Conservation (phyloP, 1,140 invertebrate species). For the Hyles vespertilio region DNA sequence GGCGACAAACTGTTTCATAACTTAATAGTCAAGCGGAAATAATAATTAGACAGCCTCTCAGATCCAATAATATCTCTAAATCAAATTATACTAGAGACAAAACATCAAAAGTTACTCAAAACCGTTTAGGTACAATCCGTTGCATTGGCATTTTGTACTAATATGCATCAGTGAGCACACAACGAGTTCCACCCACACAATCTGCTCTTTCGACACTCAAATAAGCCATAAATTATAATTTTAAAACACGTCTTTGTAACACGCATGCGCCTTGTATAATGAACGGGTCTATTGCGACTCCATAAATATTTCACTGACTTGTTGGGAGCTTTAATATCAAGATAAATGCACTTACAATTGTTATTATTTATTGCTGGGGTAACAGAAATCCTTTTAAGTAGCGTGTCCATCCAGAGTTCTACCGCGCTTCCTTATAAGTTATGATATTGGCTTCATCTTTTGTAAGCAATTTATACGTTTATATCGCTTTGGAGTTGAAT, state of each 20-base stretch:
- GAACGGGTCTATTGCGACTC: slow-evolving; percentile 18
- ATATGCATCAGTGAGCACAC: slow-evolving; percentile 1
- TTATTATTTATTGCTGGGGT: not conserved
- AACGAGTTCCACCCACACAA: slow-evolving; percentile 52
- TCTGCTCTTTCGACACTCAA: slow-evolving; percentile 64
- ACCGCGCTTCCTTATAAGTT: no score
- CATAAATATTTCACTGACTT: slow-evolving; percentile 19
- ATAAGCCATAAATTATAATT: slow-evolving; percentile 70
- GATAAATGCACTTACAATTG: slow-evolving; percentile 1
- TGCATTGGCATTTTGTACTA: not conserved
- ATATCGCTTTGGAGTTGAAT: no score
- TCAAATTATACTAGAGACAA: no score
- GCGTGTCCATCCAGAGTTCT: no score
- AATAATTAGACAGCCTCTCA: no score
- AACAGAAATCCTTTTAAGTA: not conserved
- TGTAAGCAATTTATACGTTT: no score
- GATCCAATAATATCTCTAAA: no score
- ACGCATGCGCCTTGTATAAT: slow-evolving; percentile 27
- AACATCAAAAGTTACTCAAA: no score
- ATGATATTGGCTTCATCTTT: no score
- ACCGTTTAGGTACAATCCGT: no score
- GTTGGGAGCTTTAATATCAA: slow-evolving; percentile 12
- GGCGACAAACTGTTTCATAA: no score
- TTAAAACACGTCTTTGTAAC: slow-evolving; percentile 42
- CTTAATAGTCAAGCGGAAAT: no score